Base-by-base conservation (phyloP, 2,797 vertebrate genomes). In the Chanos chanos region DNA sequence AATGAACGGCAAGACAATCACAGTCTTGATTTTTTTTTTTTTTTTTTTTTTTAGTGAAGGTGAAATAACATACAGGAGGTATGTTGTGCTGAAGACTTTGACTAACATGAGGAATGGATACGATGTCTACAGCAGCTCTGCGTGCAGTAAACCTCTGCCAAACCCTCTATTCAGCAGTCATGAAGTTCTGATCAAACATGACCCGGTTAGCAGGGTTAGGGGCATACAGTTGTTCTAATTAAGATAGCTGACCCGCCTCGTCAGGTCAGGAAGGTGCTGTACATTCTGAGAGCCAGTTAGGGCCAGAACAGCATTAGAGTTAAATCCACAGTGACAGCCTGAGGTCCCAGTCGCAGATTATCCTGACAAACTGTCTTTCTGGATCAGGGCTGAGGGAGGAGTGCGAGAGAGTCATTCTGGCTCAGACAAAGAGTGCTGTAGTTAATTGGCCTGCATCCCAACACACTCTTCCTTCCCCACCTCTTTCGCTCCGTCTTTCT, bases 261-360 rank as follows among this genome's bases (percentile, higher is more conserved):
- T n/a, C n/a, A n/a, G n/a, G n/a, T n/a, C n/a, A n/a, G n/a, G n/a
- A n/a, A n/a, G 28, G 36, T 19, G 47, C 62, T 56, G 37, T n/a
- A 66, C 36, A 34, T 44, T 3, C 12, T 1, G 18, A 13, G 18
- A 27, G 52, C 71, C 61, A 77, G 70, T n/a, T n/a, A n/a, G 44
- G 51, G 63, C 61, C 2, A 58, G 60, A 4, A 63, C 7, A 33
- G 68, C 66, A 66, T 66, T 68, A 70, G 73, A 79, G 69, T 63
- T 65, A 82, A 86, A 88, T 83, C 58, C 71, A 65, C 70, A 72
- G 53, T 76, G 85, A 83, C 83, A 83, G 81, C 62, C 47, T 7
- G 62, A 83, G 77, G 75, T 72, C 80, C 77, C 73, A 50, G 66
- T 49, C 48, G 50, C 76, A 78, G 81, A 83, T 88, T 83, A 85